These are phyloP conservation scores for Petrolisthes manimaculis DNA, from an alignment of 2,888 invertebrate species.

Conservation along the genomic window DNA sequence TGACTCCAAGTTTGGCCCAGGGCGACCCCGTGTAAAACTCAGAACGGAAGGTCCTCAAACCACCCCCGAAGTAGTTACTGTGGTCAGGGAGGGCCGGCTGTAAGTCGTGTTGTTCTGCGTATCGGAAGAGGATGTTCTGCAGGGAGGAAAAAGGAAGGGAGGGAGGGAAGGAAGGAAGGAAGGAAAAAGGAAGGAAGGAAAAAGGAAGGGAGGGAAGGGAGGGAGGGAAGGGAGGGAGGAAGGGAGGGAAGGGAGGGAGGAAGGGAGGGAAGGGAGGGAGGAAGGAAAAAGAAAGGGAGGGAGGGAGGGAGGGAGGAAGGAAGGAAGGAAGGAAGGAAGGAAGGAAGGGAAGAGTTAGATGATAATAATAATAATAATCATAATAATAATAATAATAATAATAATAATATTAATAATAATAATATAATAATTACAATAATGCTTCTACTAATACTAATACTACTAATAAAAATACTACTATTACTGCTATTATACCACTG, in stretches of 20 bases:
- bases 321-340: neutral
- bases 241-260: slow-evolving; percentile 22
- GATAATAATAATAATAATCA: neutral
- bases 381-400: slow-evolving; percentile 1
- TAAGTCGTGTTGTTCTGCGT: slow-evolving; percentile 66
- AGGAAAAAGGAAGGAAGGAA: slow-evolving; percentile 20
- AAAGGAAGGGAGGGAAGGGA: neutral
- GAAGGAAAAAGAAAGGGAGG: neutral
- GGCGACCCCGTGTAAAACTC: slow-evolving; percentile 36
- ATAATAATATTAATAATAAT: neutral
- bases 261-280: neutral
- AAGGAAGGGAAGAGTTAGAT: neutral
- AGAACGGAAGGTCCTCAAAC: slow-evolving; percentile 63
- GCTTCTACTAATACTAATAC: too few relatives aligned
- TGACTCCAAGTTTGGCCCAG: slow-evolving; percentile 64
- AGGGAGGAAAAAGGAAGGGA: neutral
- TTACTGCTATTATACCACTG: neutral
- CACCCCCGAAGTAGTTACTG: slow-evolving; percentile 66
- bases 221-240: neutral
- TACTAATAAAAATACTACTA: too few relatives aligned
- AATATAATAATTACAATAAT: neutral
- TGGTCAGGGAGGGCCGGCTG: slow-evolving; percentile 67
- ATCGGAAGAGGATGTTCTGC: slow-evolving; percentile 68
- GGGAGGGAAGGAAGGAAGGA: neutral
- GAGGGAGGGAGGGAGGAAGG: slow-evolving; percentile 20